Conservation (phyloP, 2,113 vertebrate genomes). For the Mesitornis unicolor region DNA sequence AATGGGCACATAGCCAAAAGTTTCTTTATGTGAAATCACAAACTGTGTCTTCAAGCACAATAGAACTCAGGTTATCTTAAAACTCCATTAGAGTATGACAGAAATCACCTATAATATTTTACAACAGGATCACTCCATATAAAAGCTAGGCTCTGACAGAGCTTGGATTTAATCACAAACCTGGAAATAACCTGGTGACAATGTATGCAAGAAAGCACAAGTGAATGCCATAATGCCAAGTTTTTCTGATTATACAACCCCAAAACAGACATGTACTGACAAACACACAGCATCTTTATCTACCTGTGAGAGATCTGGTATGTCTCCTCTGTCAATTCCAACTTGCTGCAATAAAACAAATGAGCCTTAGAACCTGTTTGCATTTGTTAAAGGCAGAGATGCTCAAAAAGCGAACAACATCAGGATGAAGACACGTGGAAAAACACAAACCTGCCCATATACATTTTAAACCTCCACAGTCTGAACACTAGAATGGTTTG, state of each 20-base stretch:
- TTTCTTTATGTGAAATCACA: background rate
- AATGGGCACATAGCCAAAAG: background rate
- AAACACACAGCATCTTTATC: constrained; percentile 29
- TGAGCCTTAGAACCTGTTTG: background rate
- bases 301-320: constrained; percentile 95
- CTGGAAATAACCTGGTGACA: background rate
- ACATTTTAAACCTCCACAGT: background rate
- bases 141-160: background rate
- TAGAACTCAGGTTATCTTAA: background rate
- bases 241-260: background rate
- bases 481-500: background rate
- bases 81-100: background rate
- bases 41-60: background rate
- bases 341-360: constrained; percentile 86
- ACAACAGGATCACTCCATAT: background rate
- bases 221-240: background rate
- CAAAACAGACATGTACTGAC: background rate
- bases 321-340: constrained; percentile 96
- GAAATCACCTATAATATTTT: background rate
- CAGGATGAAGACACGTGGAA: background rate
- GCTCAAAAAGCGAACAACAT: background rate
- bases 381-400: background rate
- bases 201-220: rapidly evolving
- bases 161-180: background rate
- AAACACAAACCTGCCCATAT: background rate